phyloP scores from a whole-genome alignment of 2,113 vertebrate genomes.

The Saccopteryx leptura region DNA sequence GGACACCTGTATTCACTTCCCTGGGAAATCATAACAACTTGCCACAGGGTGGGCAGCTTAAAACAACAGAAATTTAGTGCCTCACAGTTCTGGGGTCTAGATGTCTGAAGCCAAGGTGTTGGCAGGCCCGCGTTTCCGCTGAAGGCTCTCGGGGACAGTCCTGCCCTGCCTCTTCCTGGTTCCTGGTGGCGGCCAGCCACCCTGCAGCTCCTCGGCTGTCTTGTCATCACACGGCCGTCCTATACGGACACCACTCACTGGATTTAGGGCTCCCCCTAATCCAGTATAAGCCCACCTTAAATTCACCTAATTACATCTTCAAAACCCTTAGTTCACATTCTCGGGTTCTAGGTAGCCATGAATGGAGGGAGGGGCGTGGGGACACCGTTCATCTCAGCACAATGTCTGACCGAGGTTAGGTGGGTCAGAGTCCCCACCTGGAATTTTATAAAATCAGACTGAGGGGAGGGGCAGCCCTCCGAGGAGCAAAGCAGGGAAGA shows the following conservation, averaged over 20 bases:
- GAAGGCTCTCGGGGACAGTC: background rate
- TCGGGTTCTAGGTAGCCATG: background rate
- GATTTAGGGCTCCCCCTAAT: background rate
- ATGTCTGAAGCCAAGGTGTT: background rate
- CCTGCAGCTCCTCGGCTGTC: background rate
- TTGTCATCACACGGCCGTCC: background rate
- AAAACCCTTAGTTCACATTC: background rate
- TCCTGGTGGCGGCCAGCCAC: background rate
- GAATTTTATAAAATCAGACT: background rate
- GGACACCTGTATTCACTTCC: too few species aligned
- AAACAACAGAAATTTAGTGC: background rate
- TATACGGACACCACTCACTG: background rate
- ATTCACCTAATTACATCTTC: background rate
- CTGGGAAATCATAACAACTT: background rate
- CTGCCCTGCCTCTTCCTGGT: background rate
- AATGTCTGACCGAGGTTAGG: background rate
- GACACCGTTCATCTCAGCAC: background rate
- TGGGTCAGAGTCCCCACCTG: background rate
- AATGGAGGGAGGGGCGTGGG: rapidly evolving
- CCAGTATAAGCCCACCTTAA: background rate
- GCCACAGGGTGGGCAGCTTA: background rate
- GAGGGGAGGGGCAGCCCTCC: rapidly evolving
- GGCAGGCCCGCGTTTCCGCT: background rate
- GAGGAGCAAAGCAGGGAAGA: background rate
- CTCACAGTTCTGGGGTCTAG: background rate